These are phyloP conservation scores for Trogon surrucura DNA, from an alignment of 2,113 vertebrate species.

Conservation along the genomic window DNA sequence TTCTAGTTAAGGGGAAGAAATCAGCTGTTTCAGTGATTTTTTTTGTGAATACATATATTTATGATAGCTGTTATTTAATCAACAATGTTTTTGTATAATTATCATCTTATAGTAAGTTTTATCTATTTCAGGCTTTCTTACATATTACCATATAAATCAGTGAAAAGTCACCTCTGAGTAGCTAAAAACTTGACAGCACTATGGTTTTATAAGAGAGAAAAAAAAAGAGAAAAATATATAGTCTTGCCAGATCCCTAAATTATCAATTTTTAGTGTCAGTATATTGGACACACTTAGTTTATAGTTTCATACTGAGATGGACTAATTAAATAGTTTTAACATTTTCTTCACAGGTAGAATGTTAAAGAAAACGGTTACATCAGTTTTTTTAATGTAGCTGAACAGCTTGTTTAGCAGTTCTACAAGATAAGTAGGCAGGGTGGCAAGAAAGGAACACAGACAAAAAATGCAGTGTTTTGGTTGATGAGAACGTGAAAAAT, in stretches of 20 bases:
- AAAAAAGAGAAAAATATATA: not conserved
- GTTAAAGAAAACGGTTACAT: not conserved
- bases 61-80: not conserved
- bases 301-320: not conserved
- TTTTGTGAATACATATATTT: not conserved
- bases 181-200: not conserved
- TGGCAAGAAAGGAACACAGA: not conserved
- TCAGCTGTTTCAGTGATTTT: not conserved
- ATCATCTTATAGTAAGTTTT: not conserved
- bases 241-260: not conserved
- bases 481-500: not conserved
- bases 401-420: not conserved
- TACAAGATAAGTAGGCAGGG: not conserved
- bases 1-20: not conserved
- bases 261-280: not conserved
- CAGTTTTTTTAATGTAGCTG: not conserved
- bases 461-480: not conserved
- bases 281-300: not conserved
- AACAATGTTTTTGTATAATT: not conserved
- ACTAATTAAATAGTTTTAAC: not conserved
- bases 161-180: not conserved
- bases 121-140: not conserved
- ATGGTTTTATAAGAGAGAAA: not conserved
- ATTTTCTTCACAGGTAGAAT: not conserved
- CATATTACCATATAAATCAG: not conserved